Evolutionary conservation across 2,113 vertebrate genomes (phyloP).

Genomic region (Oceanites oceanicus): DNA sequence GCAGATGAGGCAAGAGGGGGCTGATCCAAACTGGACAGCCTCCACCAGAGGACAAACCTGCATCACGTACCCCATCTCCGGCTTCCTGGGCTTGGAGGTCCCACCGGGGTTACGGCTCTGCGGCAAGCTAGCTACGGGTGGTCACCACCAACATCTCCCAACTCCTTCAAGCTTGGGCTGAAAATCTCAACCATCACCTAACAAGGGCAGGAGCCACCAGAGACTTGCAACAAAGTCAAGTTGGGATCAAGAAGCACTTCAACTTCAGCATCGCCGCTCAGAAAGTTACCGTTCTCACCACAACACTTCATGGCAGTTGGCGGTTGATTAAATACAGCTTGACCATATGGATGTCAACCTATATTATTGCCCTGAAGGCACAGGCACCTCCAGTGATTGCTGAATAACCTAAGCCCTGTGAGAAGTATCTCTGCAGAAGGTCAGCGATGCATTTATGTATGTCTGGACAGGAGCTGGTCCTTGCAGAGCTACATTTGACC

Average conservation of each 20-base stretch:
- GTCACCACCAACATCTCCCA: not conserved
- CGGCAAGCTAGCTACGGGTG: not conserved
- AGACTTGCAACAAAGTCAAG: not conserved
- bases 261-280: not conserved
- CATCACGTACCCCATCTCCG: not conserved
- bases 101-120: not conserved
- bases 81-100: not conserved
- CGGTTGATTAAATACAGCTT: not conserved
- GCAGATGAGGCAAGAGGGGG: no score
- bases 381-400: not conserved
- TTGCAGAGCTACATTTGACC: not conserved
- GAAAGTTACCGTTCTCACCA: rapidly evolving
- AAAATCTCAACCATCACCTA: not conserved
- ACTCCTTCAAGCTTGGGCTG: not conserved
- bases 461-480: not conserved
- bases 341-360: not conserved
- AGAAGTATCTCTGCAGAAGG: not conserved
- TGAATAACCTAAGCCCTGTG: not conserved
- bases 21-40: not conserved
- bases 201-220: not conserved
- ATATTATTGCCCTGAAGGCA: not conserved
- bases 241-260: not conserved
- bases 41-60: not conserved
- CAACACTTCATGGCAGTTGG: not conserved
- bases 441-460: rapidly evolving